phyloP scores from a whole-genome alignment of 2,888 invertebrate species.

The Xylophagus ater region DNA sequence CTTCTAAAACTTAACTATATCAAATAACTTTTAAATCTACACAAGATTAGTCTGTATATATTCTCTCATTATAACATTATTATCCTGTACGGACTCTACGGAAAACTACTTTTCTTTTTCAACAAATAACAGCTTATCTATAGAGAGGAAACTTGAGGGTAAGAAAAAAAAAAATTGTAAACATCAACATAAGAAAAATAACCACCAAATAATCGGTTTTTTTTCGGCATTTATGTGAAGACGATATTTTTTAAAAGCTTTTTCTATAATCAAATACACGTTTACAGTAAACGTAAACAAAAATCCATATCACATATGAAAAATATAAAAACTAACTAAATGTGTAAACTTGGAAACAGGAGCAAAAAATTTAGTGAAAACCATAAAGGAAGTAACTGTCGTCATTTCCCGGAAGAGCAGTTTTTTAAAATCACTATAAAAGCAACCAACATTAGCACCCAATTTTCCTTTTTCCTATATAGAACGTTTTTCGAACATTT shows the following conservation, averaged over 20 bases:
- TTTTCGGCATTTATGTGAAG: slow-evolving; percentile 8
- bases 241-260: background rate
- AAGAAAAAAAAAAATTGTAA: too few species aligned
- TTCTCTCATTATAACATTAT: slow-evolving; percentile 8
- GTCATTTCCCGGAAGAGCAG: slow-evolving; percentile 17
- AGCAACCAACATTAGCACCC: slow-evolving; percentile 5
- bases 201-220: slow-evolving; percentile 4
- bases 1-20: too few species aligned
- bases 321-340: background rate
- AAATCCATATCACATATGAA: too few species aligned
- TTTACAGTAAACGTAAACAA: slow-evolving; percentile 9
- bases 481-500: too few species aligned
- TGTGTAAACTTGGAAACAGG: background rate
- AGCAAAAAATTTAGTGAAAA: slow-evolving; percentile 1
- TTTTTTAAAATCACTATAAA: slow-evolving; percentile 15
- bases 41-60: slow-evolving; percentile 5
- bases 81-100: slow-evolving; percentile 9
- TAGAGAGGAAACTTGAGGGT: slow-evolving; percentile 1
- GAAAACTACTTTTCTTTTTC: slow-evolving; percentile 8
- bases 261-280: slow-evolving; percentile 11
- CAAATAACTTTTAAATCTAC: too few species aligned
- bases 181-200: too few species aligned
- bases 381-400: slow-evolving; percentile 17
- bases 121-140: slow-evolving; percentile 12
- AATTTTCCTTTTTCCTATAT: slow-evolving; percentile 5